Conservation (phyloP, 2,113 vertebrate species). For the Salminus brasiliensis region DNA sequence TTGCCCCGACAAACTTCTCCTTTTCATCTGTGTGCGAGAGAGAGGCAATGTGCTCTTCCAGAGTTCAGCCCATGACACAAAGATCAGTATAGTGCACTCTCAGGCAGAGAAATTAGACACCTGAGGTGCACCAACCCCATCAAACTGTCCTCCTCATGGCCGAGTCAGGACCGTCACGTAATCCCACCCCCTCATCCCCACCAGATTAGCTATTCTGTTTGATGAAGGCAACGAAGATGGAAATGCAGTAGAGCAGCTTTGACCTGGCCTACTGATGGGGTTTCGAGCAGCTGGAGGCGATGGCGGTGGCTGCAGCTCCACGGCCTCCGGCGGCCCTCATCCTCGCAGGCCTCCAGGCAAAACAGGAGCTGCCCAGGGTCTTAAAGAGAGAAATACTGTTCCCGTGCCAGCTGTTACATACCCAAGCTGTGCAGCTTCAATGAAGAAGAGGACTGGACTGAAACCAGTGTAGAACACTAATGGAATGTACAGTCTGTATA, state of each 20-base stretch:
- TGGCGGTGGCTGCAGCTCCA: neutral
- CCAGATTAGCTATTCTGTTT: conserved; percentile 39
- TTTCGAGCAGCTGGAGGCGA: conserved; percentile 19
- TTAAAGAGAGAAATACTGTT: neutral
- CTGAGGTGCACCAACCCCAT: conserved; percentile 19
- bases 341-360: conserved; percentile 16
- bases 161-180: conserved; percentile 23
- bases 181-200: conserved; percentile 20
- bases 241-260: conserved; percentile 22
- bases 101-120: conserved; percentile 14
- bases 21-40: neutral
- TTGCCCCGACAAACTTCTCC: neutral
- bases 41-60: neutral
- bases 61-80: neutral
- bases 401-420: neutral
- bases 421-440: neutral
- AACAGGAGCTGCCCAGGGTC: conserved; percentile 9
- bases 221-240: conserved; percentile 26
- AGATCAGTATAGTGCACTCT: neutral
- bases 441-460: neutral
- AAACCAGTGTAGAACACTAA: neutral
- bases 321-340: neutral
- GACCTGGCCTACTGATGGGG: conserved; percentile 17
- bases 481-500: neutral
- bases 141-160: conserved; percentile 15